These are phyloP conservation scores for Herminia tarsipennalis DNA, from an alignment of 2,888 invertebrate genomes.

Conservation along the genomic window DNA sequence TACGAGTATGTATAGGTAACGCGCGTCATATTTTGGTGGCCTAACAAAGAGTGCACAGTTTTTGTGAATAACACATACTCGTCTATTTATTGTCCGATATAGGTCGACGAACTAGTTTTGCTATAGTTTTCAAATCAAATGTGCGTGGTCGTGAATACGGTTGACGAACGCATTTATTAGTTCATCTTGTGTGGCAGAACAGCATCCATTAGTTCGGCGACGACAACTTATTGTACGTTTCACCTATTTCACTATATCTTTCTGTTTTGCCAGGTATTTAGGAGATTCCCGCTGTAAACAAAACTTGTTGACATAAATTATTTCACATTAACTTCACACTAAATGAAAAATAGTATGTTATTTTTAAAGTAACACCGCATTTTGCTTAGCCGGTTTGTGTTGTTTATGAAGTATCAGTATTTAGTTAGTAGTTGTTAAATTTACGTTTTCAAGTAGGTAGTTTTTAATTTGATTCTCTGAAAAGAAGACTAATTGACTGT, in stretches of 20 bases:
- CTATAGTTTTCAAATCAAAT: constrained; percentile 13
- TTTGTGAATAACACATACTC: too few relatives aligned
- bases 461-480: too few relatives aligned
- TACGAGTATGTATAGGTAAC: too few relatives aligned
- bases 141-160: constrained; percentile 34
- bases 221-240: constrained; percentile 30
- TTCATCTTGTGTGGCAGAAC: constrained; percentile 41
- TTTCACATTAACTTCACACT: constrained; percentile 15
- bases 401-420: background rate
- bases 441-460: too few relatives aligned
- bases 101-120: background rate
- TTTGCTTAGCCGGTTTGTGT: background rate
- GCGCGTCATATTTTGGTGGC: too few relatives aligned
- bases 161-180: constrained; percentile 32
- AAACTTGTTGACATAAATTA: constrained; percentile 28
- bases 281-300: constrained; percentile 16
- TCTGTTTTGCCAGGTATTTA: constrained; percentile 23
- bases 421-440: too few relatives aligned
- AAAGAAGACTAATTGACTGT: too few relatives aligned
- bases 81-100: background rate
- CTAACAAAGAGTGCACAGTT: too few relatives aligned
- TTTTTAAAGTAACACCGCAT: background rate
- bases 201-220: constrained; percentile 30
- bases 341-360: constrained; percentile 17
- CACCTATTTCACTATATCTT: constrained; percentile 19